A percentile compares a stretch with the other conserved stretches of the same genome.
These are phyloP conservation scores for Rhinoderma darwinii DNA, from an alignment of 2,113 vertebrate genomes.

Conservation along the genomic window DNA sequence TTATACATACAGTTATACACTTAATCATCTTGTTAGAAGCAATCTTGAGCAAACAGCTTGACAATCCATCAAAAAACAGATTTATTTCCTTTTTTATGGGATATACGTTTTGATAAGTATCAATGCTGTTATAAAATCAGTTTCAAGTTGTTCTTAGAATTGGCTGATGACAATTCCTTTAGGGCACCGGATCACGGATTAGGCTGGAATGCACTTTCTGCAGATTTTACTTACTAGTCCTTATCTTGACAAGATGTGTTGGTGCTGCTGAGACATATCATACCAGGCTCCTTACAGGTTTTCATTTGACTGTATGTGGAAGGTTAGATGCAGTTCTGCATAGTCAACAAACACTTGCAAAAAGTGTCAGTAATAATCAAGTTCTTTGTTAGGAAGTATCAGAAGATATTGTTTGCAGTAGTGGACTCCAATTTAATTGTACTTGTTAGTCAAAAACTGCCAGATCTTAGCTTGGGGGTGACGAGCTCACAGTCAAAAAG, in stretches of 20 bases:
- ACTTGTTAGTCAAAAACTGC: not conserved
- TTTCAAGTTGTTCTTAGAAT: conserved; percentile 30
- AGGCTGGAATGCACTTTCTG: not conserved
- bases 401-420: not conserved
- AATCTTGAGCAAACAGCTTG: conserved; percentile 31
- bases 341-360: not conserved
- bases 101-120: conserved; percentile 15
- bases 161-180: conserved; percentile 22
- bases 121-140: conserved; percentile 6
- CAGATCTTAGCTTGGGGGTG: not conserved
- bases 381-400: not conserved
- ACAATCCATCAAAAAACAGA: conserved; percentile 9
- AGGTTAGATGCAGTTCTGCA: not conserved
- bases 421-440: not conserved
- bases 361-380: not conserved
- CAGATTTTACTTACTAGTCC: conserved; percentile 14
- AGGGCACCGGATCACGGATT: conserved; percentile 21
- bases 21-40: conserved; percentile 27
- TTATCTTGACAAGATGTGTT: conserved; percentile 52
- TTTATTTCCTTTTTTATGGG: conserved; percentile 7
- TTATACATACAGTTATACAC: not conserved
- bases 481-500: not conserved
- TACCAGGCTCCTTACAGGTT: not conserved
- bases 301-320: not conserved
- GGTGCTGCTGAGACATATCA: conserved; percentile 19